phyloP scores from a whole-genome alignment of 2,797 vertebrate species.

The Orestias chungarensis region DNA sequence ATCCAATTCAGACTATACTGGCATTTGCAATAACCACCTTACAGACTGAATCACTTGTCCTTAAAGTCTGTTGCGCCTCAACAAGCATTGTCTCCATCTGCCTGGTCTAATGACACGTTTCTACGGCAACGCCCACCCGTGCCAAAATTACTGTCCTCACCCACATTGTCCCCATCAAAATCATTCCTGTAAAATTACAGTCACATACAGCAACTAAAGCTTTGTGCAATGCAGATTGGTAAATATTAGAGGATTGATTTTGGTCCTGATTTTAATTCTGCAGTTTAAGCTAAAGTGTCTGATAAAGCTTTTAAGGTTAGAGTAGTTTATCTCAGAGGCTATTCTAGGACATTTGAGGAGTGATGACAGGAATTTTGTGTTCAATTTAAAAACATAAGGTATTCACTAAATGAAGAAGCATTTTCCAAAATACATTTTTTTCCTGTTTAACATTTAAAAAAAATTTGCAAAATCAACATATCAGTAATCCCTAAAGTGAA shows the following conservation, averaged over 20 bases:
- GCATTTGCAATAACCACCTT: conserved; percentile 65
- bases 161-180: conserved; percentile 6
- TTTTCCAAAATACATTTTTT: neutral
- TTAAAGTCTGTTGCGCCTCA: conserved; percentile 58
- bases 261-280: neutral
- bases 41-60: conserved; percentile 53
- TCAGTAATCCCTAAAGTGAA: neutral
- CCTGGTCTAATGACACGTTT: conserved; percentile 52
- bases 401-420: neutral
- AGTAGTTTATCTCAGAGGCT: neutral
- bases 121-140: conserved; percentile 30
- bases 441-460: neutral
- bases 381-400: neutral
- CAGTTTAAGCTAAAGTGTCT: neutral
- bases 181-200: neutral
- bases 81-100: conserved; percentile 43
- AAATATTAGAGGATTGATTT: neutral
- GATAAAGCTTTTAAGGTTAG: neutral
- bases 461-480: neutral
- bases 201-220: neutral
- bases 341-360: neutral
- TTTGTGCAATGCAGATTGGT: neutral
- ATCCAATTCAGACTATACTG: conserved; percentile 74
- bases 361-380: neutral
- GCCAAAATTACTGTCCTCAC: conserved; percentile 13